These are phyloP conservation scores for Patella caerulea DNA, from an alignment of 2,888 invertebrate species.

Conservation along the genomic window DNA sequence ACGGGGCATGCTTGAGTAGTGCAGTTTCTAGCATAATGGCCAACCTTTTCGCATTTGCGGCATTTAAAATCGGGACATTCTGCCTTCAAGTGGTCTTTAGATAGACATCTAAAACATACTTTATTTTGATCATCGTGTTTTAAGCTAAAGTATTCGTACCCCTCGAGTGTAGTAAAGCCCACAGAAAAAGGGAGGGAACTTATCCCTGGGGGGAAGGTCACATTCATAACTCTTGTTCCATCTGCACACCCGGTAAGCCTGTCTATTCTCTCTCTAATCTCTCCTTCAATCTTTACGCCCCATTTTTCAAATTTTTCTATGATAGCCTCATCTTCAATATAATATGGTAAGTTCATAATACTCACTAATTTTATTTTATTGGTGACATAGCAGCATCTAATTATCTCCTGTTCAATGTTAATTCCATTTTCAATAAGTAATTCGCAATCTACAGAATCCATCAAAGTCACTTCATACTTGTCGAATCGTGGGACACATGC, in stretches of 20 bases:
- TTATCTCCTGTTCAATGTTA: background rate
- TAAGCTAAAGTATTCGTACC: background rate
- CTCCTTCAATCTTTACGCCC: background rate
- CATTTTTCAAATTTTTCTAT: background rate
- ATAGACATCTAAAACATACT: background rate
- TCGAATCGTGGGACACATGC: background rate
- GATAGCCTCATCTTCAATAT: background rate
- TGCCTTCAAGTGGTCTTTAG: background rate
- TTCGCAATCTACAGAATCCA: background rate
- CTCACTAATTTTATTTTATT: background rate
- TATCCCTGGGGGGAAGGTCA: background rate
- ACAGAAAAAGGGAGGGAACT: background rate
- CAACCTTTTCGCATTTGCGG: background rate
- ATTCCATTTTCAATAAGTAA: background rate
- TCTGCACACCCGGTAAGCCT: background rate
- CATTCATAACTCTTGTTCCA: background rate
- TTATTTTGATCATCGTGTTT: background rate
- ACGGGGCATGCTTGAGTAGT: background rate
- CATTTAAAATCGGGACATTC: background rate
- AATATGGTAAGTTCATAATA: background rate
- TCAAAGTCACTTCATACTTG: background rate
- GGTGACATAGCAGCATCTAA: background rate
- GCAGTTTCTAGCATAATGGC: background rate
- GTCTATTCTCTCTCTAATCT: background rate
- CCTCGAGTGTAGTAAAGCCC: background rate